Percentiles rank a stretch among this genome's conserved stretches.
Conservation (phyloP, 2,113 vertebrate genomes). For the Dromiciops gliroides region DNA sequence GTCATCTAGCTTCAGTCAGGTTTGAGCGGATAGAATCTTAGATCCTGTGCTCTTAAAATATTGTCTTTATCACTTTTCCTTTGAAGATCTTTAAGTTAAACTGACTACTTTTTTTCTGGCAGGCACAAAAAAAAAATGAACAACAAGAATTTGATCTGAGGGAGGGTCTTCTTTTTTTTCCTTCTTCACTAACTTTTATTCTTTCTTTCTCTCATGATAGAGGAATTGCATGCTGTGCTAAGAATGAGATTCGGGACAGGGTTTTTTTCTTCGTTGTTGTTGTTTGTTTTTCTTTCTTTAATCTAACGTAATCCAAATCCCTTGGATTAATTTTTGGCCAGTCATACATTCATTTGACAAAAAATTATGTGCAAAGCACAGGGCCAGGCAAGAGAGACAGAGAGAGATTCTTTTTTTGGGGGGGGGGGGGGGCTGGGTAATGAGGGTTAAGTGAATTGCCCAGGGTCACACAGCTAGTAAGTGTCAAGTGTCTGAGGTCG, state of each 20-base stretch:
- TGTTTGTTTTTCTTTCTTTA: not conserved
- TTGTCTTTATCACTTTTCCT: slow-evolving; percentile 16
- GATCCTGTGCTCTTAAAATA: slow-evolving; percentile 30
- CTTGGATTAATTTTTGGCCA: not conserved
- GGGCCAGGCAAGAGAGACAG: not conserved
- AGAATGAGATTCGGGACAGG: not conserved
- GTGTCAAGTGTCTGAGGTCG: no score
- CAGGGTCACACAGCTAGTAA: no score
- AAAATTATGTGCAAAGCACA: not conserved
- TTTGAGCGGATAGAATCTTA: slow-evolving; percentile 38
- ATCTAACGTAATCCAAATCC: not conserved
- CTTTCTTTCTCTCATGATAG: not conserved
- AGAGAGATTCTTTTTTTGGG: no score
- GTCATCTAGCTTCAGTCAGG: slow-evolving; percentile 30
- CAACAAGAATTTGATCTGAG: not conserved
- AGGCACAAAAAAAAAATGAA: not conserved
- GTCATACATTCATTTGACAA: not conserved
- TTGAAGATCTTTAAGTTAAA: not conserved
- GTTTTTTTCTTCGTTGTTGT: no score
- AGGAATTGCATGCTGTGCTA: not conserved
- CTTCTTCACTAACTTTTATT: not conserved
- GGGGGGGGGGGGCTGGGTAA: no score
- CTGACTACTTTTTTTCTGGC: not conserved
- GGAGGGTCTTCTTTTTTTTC: not conserved
- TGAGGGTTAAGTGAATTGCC: no score